Percentiles rank a stretch among this genome's conserved stretches.
Evolutionary conservation across 2,113 vertebrate genomes (phyloP).

Genomic region (Ammodytes dubius): DNA sequence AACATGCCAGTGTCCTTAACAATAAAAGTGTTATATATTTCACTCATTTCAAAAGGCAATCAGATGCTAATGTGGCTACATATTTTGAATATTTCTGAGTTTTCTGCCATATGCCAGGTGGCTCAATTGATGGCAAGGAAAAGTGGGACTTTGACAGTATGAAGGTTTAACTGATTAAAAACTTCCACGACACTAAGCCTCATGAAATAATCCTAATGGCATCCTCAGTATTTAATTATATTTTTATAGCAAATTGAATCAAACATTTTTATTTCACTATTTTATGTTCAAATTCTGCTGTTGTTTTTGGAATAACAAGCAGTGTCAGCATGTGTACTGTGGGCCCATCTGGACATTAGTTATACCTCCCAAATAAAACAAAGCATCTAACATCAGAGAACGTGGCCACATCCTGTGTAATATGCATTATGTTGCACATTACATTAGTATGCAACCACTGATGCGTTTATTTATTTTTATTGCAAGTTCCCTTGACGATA

Average conservation of each 20-base stretch:
- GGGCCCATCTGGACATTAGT: conserved; percentile 26
- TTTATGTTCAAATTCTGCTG: background rate
- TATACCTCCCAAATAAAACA: conserved; percentile 43
- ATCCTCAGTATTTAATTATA: too few species aligned
- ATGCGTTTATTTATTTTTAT: conserved; percentile 79
- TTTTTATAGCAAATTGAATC: background rate
- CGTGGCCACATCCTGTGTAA: conserved; percentile 40
- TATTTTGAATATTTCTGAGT: background rate
- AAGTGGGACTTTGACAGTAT: background rate
- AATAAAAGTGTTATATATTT: conserved; percentile 9
- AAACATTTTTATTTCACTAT: background rate
- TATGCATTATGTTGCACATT: conserved; percentile 61
- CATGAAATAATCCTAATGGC: too few species aligned
- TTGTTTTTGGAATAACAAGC: conserved; percentile 5
- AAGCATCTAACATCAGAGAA: conserved; percentile 49
- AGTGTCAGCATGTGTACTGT: background rate
- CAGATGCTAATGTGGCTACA: background rate
- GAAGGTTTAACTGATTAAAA: background rate
- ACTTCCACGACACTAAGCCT: too few species aligned
- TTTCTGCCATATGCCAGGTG: background rate
- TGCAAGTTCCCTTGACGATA: conserved; percentile 73
- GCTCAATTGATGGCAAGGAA: background rate
- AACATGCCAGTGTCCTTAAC: conserved; percentile 3
- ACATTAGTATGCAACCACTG: conserved; percentile 77
- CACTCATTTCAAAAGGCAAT: background rate